phyloP scores from a whole-genome alignment of 53 echinoderm and acorn worm genomes.

The Antedon mediterranea region DNA sequence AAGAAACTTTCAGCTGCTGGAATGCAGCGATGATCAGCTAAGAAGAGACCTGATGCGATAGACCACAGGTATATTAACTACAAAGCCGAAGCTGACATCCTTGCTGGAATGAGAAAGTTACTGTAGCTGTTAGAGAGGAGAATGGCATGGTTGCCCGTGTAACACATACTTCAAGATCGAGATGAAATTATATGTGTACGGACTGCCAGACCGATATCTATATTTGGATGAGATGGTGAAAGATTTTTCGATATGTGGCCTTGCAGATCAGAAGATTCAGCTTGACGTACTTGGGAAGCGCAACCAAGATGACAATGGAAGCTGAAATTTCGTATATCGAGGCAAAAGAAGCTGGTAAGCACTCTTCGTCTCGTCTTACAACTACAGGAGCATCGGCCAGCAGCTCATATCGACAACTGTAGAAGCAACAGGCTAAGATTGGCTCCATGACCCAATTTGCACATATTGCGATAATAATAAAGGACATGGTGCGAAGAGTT shows the following conservation, averaged over 20 bases:
- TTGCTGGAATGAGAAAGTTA: constrained; percentile 24
- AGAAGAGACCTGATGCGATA: constrained; percentile 25
- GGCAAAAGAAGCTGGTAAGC: neutral
- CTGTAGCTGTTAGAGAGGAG: constrained; percentile 29
- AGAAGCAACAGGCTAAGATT: neutral
- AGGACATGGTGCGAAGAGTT: constrained; percentile 12
- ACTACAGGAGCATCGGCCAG: constrained; percentile 3
- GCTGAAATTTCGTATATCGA: constrained; percentile 8
- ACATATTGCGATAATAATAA: constrained; percentile 11
- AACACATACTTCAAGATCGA: constrained; percentile 16
- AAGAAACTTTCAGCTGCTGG: constrained; percentile 39
- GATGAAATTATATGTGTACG: constrained; percentile 1
- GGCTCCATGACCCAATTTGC: neutral
- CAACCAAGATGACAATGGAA: constrained; percentile 12
- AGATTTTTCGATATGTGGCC: constrained; percentile 7
- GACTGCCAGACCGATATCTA: constrained; percentile 1
- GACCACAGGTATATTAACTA: constrained; percentile 25
- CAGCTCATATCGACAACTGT: constrained; percentile 25
- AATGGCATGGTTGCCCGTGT: constrained; percentile 46
- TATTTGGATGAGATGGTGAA: constrained; percentile 1
- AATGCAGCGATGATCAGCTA: constrained; percentile 43
- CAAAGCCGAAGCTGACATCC: constrained; percentile 19
- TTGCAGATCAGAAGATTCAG: constrained; percentile 5
- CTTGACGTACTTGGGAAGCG: constrained; percentile 20
- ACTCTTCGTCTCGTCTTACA: neutral